Evolutionary conservation across 2,113 vertebrate species (phyloP).

Genomic region (Paramisgurnus dabryanus): DNA sequence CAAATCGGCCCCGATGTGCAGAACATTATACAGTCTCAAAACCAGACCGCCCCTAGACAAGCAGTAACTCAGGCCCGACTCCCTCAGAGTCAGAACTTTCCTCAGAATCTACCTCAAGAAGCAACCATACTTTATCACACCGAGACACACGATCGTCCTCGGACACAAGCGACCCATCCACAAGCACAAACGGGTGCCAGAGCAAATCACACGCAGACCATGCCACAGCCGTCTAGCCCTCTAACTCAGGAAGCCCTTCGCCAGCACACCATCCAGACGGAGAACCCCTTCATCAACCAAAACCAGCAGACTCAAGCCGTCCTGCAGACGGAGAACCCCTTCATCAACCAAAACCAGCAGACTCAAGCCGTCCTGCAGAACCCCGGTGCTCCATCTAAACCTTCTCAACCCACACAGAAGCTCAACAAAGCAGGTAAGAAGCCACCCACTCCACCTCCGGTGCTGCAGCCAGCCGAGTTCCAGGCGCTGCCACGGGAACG

Average conservation of each 20-base stretch:
- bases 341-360: slow-evolving; percentile 65
- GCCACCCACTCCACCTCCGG: slow-evolving; percentile 66
- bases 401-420: slow-evolving; percentile 41
- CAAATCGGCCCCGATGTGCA: slow-evolving; percentile 49
- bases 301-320: slow-evolving; percentile 68
- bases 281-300: slow-evolving; percentile 58
- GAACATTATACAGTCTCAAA: slow-evolving; percentile 17
- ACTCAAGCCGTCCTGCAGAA: slow-evolving; percentile 64
- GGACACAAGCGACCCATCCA: not conserved
- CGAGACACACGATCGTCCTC: not conserved
- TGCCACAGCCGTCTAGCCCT: not conserved
- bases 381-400: slow-evolving; percentile 38
- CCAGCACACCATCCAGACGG: slow-evolving; percentile 58
- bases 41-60: slow-evolving; percentile 59
- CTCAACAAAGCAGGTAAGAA: slow-evolving; percentile 5
- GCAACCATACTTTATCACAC: not conserved
- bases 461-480: slow-evolving; percentile 67
- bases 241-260: slow-evolving; percentile 68
- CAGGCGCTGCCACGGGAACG: slow-evolving; percentile 63
- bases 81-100: slow-evolving; percentile 53
- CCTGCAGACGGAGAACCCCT: slow-evolving; percentile 58
- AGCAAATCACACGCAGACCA: not conserved
- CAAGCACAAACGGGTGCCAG: slow-evolving; percentile 58
- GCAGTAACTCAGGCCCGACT: slow-evolving; percentile 51
- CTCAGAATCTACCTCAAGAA: slow-evolving; percentile 38